Evolutionary conservation across 2,113 vertebrate genomes (phyloP).

Genomic region (Pseudonaja textilis): DNA sequence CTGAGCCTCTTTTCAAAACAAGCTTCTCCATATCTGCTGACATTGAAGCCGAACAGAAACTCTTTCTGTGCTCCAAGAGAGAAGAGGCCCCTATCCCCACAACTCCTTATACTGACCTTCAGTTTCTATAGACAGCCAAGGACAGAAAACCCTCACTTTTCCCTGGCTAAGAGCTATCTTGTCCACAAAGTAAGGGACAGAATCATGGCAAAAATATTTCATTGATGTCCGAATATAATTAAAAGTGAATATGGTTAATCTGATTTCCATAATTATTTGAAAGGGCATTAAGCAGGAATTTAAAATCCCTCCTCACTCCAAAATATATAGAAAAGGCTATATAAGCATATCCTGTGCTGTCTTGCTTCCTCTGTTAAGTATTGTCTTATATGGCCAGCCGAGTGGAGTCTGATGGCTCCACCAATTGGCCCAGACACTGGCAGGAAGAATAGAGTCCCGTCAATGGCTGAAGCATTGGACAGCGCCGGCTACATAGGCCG

Average conservation of each 20-base stretch:
- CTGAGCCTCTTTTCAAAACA: not conserved
- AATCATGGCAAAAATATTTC: not conserved
- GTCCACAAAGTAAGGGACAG: not conserved
- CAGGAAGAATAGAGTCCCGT: too few species aligned
- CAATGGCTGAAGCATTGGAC: too few species aligned
- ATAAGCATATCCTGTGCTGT: not conserved
- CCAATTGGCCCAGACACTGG: too few species aligned
- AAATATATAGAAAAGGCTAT: not conserved
- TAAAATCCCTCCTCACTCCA: not conserved
- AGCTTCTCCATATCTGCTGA: conserved; percentile 14
- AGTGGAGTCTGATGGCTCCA: too few species aligned
- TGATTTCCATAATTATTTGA: not conserved
- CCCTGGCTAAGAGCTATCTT: not conserved
- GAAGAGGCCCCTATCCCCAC: not conserved
- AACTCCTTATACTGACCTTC: not conserved
- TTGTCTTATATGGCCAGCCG: too few species aligned
- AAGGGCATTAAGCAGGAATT: not conserved
- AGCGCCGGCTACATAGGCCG: too few species aligned
- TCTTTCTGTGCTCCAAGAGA: not conserved
- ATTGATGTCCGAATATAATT: not conserved
- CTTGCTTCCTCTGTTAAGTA: not conserved
- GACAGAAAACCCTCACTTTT: not conserved
- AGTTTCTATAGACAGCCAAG: not conserved
- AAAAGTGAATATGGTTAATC: not conserved
- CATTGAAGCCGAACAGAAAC: conserved; percentile 11